Conservation (phyloP, 1,140 invertebrate genomes). For the Micrasema longulum region DNA sequence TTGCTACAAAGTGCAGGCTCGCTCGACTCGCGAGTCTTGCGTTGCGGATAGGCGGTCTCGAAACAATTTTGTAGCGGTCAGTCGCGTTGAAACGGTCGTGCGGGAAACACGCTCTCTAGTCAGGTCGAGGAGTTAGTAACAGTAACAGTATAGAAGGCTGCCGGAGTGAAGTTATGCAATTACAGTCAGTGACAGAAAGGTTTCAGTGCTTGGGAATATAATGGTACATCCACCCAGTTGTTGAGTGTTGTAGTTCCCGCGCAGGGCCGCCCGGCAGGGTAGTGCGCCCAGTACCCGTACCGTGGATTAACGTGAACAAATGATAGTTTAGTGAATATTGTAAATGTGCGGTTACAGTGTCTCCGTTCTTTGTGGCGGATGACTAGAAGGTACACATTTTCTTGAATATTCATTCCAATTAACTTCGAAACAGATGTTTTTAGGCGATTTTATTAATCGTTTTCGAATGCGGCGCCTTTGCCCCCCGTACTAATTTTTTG, state of each 20-base stretch:
- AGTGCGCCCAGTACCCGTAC: conserved; percentile 14
- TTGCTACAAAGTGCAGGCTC: conserved; percentile 9
- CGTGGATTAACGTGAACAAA: conserved; percentile 41
- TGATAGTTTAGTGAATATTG: conserved; percentile 37
- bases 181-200: conserved; percentile 34
- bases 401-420: neutral
- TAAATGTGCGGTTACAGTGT: conserved; percentile 35
- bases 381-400: conserved; percentile 38
- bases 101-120: conserved; percentile 21
- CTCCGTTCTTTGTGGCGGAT: conserved; percentile 32
- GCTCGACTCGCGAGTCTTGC: neutral
- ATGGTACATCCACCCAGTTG: conserved; percentile 14
- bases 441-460: neutral
- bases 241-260: conserved; percentile 8
- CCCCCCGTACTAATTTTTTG: neutral
- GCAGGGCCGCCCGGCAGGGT: neutral
- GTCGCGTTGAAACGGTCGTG: conserved; percentile 40
- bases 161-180: conserved; percentile 40
- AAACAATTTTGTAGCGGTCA: conserved; percentile 33
- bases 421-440: conserved; percentile 8
- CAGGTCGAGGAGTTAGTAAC: conserved; percentile 2
- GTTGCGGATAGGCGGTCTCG: neutral
- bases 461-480: neutral
- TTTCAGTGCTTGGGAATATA: conserved; percentile 32
- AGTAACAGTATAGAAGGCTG: neutral